These are phyloP conservation scores for Eupithecia inturbata DNA, from an alignment of 2,888 invertebrate genomes.

Conservation along the genomic window DNA sequence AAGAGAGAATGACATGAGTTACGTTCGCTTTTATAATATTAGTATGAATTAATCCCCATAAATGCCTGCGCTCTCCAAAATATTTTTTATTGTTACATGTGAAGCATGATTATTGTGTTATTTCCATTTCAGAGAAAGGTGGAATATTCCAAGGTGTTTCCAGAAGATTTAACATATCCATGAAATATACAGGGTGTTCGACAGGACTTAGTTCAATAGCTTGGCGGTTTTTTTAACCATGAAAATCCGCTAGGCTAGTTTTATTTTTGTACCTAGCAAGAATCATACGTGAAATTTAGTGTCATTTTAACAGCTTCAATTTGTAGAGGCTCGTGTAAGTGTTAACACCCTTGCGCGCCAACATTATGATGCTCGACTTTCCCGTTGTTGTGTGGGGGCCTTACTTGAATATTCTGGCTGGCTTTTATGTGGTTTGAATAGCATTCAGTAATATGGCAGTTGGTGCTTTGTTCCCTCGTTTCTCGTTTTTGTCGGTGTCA, in stretches of 20 bases:
- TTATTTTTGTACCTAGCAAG: neutral
- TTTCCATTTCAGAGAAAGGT: neutral
- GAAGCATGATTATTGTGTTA: neutral
- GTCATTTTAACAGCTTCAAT: neutral
- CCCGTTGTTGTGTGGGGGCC: constrained; percentile 27
- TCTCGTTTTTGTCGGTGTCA: constrained; percentile 31
- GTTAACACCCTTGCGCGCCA: constrained; percentile 11
- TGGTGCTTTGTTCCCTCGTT: constrained; percentile 31
- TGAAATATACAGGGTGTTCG: too few species aligned
- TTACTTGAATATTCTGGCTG: constrained; percentile 38
- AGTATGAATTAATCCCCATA: neutral
- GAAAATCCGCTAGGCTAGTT: too few species aligned
- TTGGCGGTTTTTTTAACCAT: too few species aligned
- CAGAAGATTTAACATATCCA: neutral
- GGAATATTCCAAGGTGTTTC: neutral
- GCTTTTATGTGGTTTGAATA: constrained; percentile 34
- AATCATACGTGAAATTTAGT: neutral
- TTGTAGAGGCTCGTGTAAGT: neutral
- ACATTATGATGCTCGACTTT: constrained; percentile 31
- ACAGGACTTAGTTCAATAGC: too few species aligned
- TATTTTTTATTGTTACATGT: neutral
- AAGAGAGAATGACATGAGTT: neutral
- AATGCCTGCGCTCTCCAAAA: neutral
- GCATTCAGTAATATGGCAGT: constrained; percentile 27
- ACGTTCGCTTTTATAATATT: neutral